Evolutionary conservation across 2,888 invertebrate genomes (phyloP), one percentile per base, ranked within the genome.

Genomic region (Scrobipalpa costella): DNA sequence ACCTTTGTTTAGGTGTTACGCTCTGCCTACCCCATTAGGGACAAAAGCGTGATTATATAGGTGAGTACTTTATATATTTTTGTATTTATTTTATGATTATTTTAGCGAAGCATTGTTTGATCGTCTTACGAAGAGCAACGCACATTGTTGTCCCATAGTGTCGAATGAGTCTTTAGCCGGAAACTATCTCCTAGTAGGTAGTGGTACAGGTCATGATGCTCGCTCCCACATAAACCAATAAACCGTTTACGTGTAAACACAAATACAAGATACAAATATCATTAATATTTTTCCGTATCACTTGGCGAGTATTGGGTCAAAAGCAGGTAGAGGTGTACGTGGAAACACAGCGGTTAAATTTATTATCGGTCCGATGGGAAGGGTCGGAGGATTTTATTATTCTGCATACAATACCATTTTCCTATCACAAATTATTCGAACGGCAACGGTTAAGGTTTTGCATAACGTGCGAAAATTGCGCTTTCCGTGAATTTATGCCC

Each of bases 401-500:
- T 88, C 86, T 85, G 84, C 86, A 89, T 86, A 86, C 87, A 89
- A 88, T 88, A 84, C 84, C 85, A 86, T 89, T 88, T 88, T 85
- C 85, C 84, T 85, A 87, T 88, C 83, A 84, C 86, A 86, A 88
- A 88, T 90, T 88, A 88, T 87, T 83, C 83, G 76, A 82, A 83
- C 79, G 79, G 82, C 79, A 80, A 77, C 77, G 80, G 84, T 79
- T 81, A 83, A 83, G 85, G 84, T 83, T 88, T 86, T 80, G 85
- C 83, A 81, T 85, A 85, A 84, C 81, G 81, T 79, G 84, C 83
- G 81, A 85, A 85, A 88, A 86, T 85, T 84, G 81, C 75, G 79
- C 78, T 81, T 75, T 75, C 73, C 73, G 74, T 70, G 71, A 79
- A 84, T 85, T 84, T 84, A 82, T 81, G 78, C 74, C 73, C 70